Evolutionary conservation across 1,140 invertebrate species (phyloP), one percentile per base, ranked within the genome.

Genomic region (Drosophila ironensis): DNA sequence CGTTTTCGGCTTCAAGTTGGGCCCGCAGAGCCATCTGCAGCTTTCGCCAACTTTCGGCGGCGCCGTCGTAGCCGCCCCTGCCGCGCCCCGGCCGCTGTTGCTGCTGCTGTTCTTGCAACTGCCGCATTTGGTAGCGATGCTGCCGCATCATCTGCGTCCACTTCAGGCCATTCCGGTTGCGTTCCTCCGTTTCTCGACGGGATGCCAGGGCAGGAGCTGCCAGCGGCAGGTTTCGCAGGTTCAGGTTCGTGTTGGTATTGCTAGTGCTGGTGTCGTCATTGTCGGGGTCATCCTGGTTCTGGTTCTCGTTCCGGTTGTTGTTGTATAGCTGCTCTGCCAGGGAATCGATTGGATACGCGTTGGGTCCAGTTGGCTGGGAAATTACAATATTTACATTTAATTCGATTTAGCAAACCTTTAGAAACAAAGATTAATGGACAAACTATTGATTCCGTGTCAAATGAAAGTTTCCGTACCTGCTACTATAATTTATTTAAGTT

Each of bases 31-130:
- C 68, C 37, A 61, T 57, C 11, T 78, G 73, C 71, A 87, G 17
- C 28, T 67, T 77, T 5, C 77, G 70, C 82, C 82, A 87, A 63
- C 82, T 87, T 9, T 87, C 80, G 11, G 63, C 81, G n/a, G 67
- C 82, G 8, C 51, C 68, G 66, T 76, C 72, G 33, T 14, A 51
- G 0, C 48, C 48, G 3, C 42, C 42, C 9, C 47, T 40, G 24
- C 47, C 67, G 45, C 38, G 68, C 5, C 51, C 56, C 11, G 16
- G 45, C 20, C 30, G 44, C 37, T 50, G 48, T 4, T 63, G 42
- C 25, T 61, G 69, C 12, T 61, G 33, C 33, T 68, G 25, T n/a
- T 67, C 70, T 17, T 78, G 76, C 59, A 53, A 16, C 20, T 74
- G 75, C 17, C 35, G 8, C 25, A 61, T 41, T 28, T 76, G 53